phyloP scores from a whole-genome alignment of 2,888 invertebrate species.

The Callyntrura sp. region DNA sequence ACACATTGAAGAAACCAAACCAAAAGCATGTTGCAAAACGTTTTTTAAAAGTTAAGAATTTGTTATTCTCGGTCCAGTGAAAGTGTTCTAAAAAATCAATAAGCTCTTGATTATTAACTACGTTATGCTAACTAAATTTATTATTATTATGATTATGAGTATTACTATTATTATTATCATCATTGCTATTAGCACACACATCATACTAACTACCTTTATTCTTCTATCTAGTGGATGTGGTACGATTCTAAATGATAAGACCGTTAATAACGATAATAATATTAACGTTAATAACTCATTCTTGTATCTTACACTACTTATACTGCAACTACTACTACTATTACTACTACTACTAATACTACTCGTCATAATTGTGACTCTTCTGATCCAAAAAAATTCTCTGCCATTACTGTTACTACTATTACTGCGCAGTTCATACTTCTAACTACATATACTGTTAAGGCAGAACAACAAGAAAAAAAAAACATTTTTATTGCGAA shows the following conservation, averaged over 20 bases:
- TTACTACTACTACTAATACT: background rate
- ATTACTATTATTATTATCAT: no score
- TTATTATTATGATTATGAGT: no score
- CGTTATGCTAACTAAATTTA: no score
- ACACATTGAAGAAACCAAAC: no score
- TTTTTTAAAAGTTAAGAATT: no score
- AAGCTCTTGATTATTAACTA: conserved; percentile 39
- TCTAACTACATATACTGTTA: no score
- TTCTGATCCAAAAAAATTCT: no score
- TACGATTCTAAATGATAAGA: no score
- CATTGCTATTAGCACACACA: conserved; percentile 35
- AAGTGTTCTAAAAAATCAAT: conserved; percentile 80
- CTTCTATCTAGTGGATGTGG: conserved; percentile 12
- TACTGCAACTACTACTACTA: background rate
- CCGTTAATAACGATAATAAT: background rate
- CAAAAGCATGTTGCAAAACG: no score
- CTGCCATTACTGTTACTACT: background rate
- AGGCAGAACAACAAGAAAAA: no score
- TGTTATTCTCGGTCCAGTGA: conserved; percentile 82
- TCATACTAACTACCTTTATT: conserved; percentile 9
- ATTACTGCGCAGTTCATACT: background rate
- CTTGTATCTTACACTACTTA: no score
- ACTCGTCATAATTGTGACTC: background rate
- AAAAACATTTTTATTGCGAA: background rate
- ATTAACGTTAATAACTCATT: no score